Base-by-base conservation (phyloP, 35 echinoderm and acorn worm genomes). In the Apostichopus japonicus region DNA sequence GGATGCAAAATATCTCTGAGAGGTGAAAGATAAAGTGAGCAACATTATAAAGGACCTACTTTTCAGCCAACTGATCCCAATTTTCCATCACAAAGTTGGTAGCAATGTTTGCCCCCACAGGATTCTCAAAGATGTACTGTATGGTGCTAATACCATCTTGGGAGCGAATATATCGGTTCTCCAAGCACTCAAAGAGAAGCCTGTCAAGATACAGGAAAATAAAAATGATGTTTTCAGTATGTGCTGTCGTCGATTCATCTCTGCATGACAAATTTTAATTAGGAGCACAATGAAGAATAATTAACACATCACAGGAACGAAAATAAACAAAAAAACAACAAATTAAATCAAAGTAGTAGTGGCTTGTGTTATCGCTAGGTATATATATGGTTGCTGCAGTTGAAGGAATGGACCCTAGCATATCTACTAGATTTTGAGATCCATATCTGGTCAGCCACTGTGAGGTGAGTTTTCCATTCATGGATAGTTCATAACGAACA, bases 71-170 rank as follows among this genome's bases (percentile, higher is more conserved):
- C 0, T 51, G 25, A 24, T 99, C 97, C 97, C 95, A 96, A 55
- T 99, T 93, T 62, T 96, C 91, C 22, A 92, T 78, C 61, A 99
- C 91, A 90, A 93, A 99, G 54, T 86, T 55, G 23, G 94, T 55
- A 24, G 97, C 97, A 51, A 91, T 51, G 71, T 93, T 79, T 1
- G 91, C 87, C 16, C 97, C 97, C 1, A 84, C 79, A 22, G 88
- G 80, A 80, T 96, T 86, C 17, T 70, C 27, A 13, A 95, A 92
- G 1, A 96, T 56, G 33, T 14, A 21, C 0, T 19, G 8, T 25
- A 99, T 96, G 23, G 94, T 93, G 56, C 13, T 71, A 10, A n/a
- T 84, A 3, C 86, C 52, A 79, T 99, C 92, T 72, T 99, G 97
- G 13, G 65, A 78, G 1, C 71, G 79, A 24, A 99, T 95, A 13